Percentiles rank a stretch among this genome's conserved stretches.
These are phyloP conservation scores for Clavelina lepadiformis DNA, from an alignment of 23 tunicate species.

Conservation along the genomic window DNA sequence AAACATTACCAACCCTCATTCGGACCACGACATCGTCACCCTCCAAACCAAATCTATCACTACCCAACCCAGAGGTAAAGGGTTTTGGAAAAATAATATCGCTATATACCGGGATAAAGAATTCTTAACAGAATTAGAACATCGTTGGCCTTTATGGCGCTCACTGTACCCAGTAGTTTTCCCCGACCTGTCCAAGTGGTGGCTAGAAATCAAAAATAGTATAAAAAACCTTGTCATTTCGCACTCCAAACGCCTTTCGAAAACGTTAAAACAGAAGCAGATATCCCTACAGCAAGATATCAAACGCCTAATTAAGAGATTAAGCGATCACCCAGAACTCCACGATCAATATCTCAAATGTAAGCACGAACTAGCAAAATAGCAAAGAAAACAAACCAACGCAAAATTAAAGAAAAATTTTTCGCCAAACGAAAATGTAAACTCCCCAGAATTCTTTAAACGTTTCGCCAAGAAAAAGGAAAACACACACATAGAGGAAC, in stretches of 20 bases:
- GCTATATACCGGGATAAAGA: not conserved
- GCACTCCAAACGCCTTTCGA: not conserved
- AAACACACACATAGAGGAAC: not conserved
- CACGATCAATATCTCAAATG: not conserved
- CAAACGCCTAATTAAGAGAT: not conserved
- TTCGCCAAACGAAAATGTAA: not conserved
- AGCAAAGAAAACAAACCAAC: no score
- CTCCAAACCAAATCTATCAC: not conserved
- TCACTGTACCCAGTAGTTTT: not conserved
- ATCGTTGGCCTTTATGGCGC: not conserved
- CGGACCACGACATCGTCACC: constrained; percentile 8
- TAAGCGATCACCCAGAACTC: not conserved
- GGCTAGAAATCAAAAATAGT: constrained; percentile 3
- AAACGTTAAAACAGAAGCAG: not conserved
- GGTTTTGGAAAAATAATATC: constrained; percentile 7
- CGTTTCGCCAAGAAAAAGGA: not conserved
- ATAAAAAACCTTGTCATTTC: not conserved
- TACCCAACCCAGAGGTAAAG: constrained; percentile 1
- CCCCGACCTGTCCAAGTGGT: not conserved
- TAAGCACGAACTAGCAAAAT: not conserved
- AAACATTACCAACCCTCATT: not conserved
- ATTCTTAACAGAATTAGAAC: not conserved
- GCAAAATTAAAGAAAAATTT: not conserved
- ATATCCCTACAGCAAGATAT: not conserved
- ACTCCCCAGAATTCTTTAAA: not conserved